A percentile compares a stretch with the other conserved stretches of the same genome.
phyloP scores from a whole-genome alignment of 2,113 vertebrate species.

The Burhinus bistriatus region DNA sequence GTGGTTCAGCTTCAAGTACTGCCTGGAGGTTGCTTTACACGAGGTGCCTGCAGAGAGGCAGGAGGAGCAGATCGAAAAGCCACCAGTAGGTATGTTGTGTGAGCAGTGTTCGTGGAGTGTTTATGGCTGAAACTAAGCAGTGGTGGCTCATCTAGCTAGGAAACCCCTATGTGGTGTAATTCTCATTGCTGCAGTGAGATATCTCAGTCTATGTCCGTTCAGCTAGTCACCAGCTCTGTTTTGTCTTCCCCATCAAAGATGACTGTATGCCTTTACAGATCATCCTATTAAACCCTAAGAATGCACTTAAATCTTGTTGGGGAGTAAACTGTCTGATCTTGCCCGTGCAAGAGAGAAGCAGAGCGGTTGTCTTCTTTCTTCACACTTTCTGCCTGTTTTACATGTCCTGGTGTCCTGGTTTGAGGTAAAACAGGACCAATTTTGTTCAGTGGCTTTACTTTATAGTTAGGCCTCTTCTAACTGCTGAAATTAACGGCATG shows the following conservation, averaged over 20 bases:
- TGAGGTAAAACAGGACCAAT: too few relatives aligned
- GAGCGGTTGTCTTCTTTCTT: neutral
- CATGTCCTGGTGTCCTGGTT: neutral
- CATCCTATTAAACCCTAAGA: neutral
- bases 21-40: neutral
- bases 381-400: neutral
- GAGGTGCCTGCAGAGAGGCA: neutral
- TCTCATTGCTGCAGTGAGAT: neutral
- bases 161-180: neutral
- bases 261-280: neutral
- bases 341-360: neutral
- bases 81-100: fast-evolving
- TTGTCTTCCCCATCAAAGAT: neutral
- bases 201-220: neutral
- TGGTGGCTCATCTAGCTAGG: neutral
- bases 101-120: neutral
- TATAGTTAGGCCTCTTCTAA: too few relatives aligned
- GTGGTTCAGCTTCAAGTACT: neutral
- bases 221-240: neutral
- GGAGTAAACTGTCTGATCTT: neutral
- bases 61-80: neutral
- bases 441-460: too few relatives aligned
- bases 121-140: neutral
- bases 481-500: too few relatives aligned
- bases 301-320: neutral